These are phyloP conservation scores for Drosophila silvestris DNA, from an alignment of 2,888 invertebrate species.

Conservation along the genomic window DNA sequence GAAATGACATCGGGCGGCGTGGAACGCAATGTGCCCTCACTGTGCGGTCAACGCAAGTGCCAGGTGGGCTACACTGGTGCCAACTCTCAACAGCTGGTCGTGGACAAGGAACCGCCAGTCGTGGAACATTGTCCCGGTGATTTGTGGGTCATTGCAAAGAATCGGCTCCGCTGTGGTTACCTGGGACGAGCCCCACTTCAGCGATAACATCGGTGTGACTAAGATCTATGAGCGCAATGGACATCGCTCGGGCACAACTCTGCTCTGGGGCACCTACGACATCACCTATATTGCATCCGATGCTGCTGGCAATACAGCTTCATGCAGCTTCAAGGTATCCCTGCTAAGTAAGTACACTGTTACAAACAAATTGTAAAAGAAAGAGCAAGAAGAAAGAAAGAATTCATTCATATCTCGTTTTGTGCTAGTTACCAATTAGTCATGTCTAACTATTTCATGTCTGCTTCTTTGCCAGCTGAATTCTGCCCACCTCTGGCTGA, in stretches of 20 bases:
- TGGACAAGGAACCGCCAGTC: conserved; percentile 94
- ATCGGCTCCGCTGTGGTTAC: conserved; percentile 95
- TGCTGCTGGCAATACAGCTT: conserved; percentile 95
- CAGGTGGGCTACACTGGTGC: conserved; percentile 94
- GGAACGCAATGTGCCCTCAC: conserved; percentile 95
- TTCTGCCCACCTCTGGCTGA: conserved; percentile 95
- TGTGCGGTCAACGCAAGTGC: conserved; percentile 95
- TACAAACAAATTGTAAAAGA: neutral
- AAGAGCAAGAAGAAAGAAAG: no score
- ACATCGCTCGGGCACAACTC: conserved; percentile 94
- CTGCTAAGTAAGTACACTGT: conserved; percentile 90
- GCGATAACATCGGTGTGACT: conserved; percentile 93
- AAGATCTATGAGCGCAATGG: conserved; percentile 93
- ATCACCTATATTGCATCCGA: conserved; percentile 97
- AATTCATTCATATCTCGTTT: no score
- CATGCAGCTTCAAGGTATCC: conserved; percentile 96
- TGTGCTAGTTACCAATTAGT: neutral
- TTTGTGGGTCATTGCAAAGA: conserved; percentile 96
- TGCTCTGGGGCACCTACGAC: conserved; percentile 96
- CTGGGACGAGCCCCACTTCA: conserved; percentile 97
- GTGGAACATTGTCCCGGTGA: conserved; percentile 97
- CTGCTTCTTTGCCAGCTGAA: conserved; percentile 87
- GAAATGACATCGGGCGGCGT: conserved; percentile 95
- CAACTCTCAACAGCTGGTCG: conserved; percentile 93
- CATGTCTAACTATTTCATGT: neutral